phyloP scores from a whole-genome alignment of 2,888 invertebrate genomes.

The Dryocosmus kuriphilus region DNA sequence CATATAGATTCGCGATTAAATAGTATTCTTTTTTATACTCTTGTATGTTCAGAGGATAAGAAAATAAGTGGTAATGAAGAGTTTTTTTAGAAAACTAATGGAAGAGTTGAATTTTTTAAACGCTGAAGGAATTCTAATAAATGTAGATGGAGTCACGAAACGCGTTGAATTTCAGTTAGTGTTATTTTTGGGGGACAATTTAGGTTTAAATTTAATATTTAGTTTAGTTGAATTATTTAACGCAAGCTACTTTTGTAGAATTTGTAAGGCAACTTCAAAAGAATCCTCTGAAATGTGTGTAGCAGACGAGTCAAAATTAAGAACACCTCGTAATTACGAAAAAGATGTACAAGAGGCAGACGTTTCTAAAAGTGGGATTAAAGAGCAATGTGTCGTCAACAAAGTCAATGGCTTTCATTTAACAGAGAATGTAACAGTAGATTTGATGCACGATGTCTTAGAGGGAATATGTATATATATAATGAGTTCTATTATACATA shows the following conservation, averaged over 20 bases:
- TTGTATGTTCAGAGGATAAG: conserved; percentile 23
- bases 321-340: conserved; percentile 56
- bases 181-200: not conserved
- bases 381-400: conserved; percentile 21
- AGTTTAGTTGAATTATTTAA: conserved; percentile 49
- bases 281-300: conserved; percentile 46
- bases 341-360: conserved; percentile 45
- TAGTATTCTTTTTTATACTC: conserved; percentile 8
- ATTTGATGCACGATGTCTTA: conserved; percentile 19
- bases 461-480: conserved; percentile 40
- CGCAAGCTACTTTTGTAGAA: conserved; percentile 59
- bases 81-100: conserved; percentile 36
- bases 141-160: not conserved
- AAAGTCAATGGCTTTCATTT: not conserved
- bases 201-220: no score
- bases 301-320: conserved; percentile 49
- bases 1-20: not conserved
- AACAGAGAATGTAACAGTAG: no score
- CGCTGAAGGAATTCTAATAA: conserved; percentile 29
- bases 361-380: conserved; percentile 49
- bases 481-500: conserved; percentile 25
- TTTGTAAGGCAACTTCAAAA: conserved; percentile 56
- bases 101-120: conserved; percentile 39
- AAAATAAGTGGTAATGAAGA: conserved; percentile 27
- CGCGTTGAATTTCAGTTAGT: conserved; percentile 31